Evolutionary conservation across 1,140 invertebrate species (phyloP).

Genomic region (Pogonomyrmex barbatus): DNA sequence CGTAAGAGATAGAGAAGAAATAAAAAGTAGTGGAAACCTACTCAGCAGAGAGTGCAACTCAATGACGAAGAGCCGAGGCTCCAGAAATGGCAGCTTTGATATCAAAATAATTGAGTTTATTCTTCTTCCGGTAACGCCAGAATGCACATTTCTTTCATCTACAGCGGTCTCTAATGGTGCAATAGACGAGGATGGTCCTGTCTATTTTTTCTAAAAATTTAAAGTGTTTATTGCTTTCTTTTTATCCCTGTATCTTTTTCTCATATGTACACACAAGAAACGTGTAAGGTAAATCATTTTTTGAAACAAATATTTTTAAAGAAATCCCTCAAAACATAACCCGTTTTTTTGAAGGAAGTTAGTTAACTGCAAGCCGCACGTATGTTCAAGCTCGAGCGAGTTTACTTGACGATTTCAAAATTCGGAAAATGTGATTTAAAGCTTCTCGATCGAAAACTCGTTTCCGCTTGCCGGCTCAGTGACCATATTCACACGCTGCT

Average conservation of each 20-base stretch:
- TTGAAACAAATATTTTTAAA: not conserved
- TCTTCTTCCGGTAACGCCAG: conserved; percentile 55
- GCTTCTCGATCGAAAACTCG: conserved; percentile 18
- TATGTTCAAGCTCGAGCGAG: not conserved
- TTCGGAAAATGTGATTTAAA: conserved; percentile 1
- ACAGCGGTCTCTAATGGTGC: conserved; percentile 56
- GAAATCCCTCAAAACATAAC: not conserved
- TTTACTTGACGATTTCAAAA: conserved; percentile 1
- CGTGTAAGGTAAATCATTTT: not conserved
- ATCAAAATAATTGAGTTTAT: conserved; percentile 78
- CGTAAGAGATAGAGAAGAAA: conserved; percentile 34
- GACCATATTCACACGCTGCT: not conserved
- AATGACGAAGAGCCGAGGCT: conserved; percentile 62
- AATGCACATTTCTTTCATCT: conserved; percentile 49
- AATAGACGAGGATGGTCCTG: not conserved
- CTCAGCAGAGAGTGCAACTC: conserved; percentile 51
- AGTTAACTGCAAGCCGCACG: not conserved
- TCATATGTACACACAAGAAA: not conserved
- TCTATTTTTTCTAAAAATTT: conserved; percentile 48
- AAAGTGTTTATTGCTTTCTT: not conserved
- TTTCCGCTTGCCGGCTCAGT: conserved; percentile 31
- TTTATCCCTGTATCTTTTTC: not conserved
- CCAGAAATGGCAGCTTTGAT: conserved; percentile 76
- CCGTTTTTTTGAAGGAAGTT: not conserved
- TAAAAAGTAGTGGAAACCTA: conserved; percentile 32